Conservation (phyloP, 2,797 vertebrate species). For the Lacerta viridis region DNA sequence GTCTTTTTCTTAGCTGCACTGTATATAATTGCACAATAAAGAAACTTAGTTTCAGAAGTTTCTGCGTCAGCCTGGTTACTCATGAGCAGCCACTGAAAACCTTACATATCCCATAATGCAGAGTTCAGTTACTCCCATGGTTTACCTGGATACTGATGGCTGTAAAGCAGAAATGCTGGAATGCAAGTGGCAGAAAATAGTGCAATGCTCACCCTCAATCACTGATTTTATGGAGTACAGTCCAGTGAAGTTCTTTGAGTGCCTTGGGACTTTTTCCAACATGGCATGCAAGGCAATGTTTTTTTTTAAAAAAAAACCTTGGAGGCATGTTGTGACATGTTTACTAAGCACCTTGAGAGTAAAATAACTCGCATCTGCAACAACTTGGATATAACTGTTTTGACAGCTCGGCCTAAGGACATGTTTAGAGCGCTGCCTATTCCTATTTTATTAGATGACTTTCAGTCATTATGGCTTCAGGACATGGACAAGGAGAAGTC, state of each 20-base stretch:
- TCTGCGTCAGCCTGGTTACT: too few relatives aligned
- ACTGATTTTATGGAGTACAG: background rate
- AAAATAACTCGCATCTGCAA: background rate
- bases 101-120: too few relatives aligned
- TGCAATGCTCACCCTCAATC: background rate
- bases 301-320: background rate
- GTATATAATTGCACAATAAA: too few relatives aligned
- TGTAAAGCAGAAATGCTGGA: background rate
- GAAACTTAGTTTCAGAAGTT: too few relatives aligned
- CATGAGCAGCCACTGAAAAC: too few relatives aligned
- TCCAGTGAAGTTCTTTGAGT: background rate
- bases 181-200: background rate
- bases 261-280: background rate
- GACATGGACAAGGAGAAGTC: background rate
- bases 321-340: background rate
- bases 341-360: background rate
- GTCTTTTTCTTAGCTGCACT: too few relatives aligned
- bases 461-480: background rate
- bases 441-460: background rate
- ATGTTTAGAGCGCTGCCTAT: background rate
- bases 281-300: background rate
- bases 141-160: background rate
- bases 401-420: constrained; percentile 1
- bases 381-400: background rate
- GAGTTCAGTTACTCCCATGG: too few relatives aligned